Base-by-base conservation (phyloP, 2,888 invertebrate species). In the Orchesella flavescens region DNA sequence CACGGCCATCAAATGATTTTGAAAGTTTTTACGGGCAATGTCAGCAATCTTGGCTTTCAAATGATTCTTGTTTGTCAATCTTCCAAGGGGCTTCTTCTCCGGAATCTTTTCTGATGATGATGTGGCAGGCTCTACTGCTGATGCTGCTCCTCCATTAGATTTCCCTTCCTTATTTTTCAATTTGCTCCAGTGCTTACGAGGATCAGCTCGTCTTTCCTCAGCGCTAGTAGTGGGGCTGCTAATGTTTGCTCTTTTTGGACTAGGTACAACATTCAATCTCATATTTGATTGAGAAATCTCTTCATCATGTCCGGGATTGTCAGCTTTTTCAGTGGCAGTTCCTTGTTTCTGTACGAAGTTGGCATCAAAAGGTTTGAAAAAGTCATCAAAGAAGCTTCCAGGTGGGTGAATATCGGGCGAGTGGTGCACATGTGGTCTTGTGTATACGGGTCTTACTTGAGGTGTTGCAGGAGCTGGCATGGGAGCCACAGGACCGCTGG, bases 331-430 rank as follows among this genome's bases (percentile, higher is more conserved):
- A 4, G 21, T 1, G n/a, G 49, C 46, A 49, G 49, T 12, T 49
- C 65, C 76, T 12, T 63, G 73, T 17, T 61, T 81, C 55, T 69
- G 71, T 59, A 61, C 76, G 72, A 76, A 84, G 24, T 71, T 68
- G 53, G 84, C 82, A 69, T 86, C 87, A 69, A 87, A 87, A 12
- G 88, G 87, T 81, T 86, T 86, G 84, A 88, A 86, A 81, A 88
- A 88, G 21, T 87, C 87, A 49, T 87, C 87, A 81, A 88, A 88
- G 80, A 83, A 88, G 19, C 73, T 82, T n/a, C 82, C 79, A 13
- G 87, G 87, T 9, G 87, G 87, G 68, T 87, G 86, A 55, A 88
- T 85, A 44, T 86, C 86, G 0, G 88, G 86, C 12, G 87, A 87
- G 61, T 87, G 87, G 66, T 86, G 86, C 59, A 66, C 77, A 59